phyloP scores from a whole-genome alignment of 2,888 invertebrate species.

The Sipha maydis region DNA sequence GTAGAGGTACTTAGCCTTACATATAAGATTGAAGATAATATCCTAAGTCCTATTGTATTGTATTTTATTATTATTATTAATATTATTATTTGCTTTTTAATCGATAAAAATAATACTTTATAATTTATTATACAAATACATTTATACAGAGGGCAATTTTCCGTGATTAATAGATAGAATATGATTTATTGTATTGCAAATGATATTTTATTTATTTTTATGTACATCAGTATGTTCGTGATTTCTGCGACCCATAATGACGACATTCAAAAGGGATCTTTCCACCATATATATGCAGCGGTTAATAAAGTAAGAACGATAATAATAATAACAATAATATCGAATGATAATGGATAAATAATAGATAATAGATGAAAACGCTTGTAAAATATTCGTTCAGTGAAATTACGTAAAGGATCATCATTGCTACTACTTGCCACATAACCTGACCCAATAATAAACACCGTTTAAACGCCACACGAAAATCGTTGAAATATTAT shows the following conservation, averaged over 20 bases:
- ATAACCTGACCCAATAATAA: too few relatives aligned
- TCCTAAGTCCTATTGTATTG: slow-evolving; percentile 27
- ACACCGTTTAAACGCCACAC: too few relatives aligned
- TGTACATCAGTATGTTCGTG: neutral
- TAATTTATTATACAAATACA: neutral
- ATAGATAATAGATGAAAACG: neutral
- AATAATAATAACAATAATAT: too few relatives aligned
- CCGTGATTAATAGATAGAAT: slow-evolving; percentile 39
- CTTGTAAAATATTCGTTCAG: neutral
- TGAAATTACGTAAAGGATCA: too few relatives aligned
- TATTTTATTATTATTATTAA: neutral
- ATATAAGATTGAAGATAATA: slow-evolving; percentile 31
- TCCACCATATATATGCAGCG: neutral
- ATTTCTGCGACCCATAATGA: neutral
- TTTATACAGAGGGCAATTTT: neutral
- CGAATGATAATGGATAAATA: too few relatives aligned
- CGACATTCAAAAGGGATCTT: neutral
- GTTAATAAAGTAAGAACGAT: too few relatives aligned
- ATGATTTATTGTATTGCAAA: slow-evolving; percentile 13
- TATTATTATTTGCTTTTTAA: slow-evolving; percentile 21
- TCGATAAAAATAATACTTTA: slow-evolving; percentile 18
- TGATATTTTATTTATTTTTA: neutral
- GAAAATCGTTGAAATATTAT: neutral
- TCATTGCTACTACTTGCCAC: too few relatives aligned
- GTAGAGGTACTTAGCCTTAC: neutral